Evolutionary conservation across 2,797 vertebrate species (phyloP).

Genomic region (Ctenochaetus hawaiiensis): DNA sequence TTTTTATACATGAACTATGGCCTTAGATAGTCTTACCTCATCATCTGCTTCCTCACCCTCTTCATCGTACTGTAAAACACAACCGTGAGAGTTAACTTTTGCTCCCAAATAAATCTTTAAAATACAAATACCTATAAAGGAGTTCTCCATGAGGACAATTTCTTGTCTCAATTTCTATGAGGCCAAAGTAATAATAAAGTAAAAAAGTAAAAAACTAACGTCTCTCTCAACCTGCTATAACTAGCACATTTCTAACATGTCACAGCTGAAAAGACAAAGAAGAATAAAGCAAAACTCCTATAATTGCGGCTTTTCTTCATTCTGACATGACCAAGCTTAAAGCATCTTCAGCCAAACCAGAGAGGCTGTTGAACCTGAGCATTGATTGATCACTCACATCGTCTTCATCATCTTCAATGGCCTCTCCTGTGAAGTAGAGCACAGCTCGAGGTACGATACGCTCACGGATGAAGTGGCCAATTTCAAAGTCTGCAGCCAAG

Average conservation of each 20-base stretch:
- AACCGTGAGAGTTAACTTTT: constrained; percentile 29
- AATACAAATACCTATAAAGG: background rate
- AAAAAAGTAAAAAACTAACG: background rate
- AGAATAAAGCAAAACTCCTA: background rate
- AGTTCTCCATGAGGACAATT: background rate
- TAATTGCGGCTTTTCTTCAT: background rate
- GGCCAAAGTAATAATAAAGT: background rate
- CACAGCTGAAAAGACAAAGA: background rate
- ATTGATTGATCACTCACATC: constrained; percentile 87
- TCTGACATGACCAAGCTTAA: background rate
- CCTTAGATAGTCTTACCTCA: constrained; percentile 87
- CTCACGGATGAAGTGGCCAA: constrained; percentile 97
- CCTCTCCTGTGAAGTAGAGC: constrained; percentile 98
- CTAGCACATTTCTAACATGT: background rate
- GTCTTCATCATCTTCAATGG: constrained; percentile 98
- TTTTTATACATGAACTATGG: background rate
- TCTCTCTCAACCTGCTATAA: background rate
- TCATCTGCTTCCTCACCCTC: constrained; percentile 98
- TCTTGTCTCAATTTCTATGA: background rate
- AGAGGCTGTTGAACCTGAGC: background rate
- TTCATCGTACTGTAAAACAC: constrained; percentile 93
- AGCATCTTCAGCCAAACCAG: background rate
- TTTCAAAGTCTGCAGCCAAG: constrained; percentile 97
- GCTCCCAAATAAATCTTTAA: background rate
- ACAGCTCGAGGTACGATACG: constrained; percentile 96